A percentile compares a stretch with the other conserved stretches of the same genome.
Conservation (phyloP, 2,797 vertebrate species). For the Rhadinocentrus ornatus region DNA sequence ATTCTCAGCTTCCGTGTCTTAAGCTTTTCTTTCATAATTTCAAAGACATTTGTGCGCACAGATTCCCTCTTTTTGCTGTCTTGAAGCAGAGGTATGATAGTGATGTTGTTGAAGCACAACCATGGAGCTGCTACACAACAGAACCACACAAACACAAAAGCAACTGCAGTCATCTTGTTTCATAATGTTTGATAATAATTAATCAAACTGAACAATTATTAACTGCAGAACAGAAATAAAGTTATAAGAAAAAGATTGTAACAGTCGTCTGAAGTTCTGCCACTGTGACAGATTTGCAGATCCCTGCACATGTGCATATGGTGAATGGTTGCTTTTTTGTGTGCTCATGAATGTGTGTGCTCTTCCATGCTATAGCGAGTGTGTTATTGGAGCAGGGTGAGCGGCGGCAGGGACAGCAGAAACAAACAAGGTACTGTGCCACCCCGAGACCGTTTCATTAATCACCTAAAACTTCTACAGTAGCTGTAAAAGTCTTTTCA, state of each 20-base stretch:
- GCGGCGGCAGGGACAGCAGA: conserved; percentile 40
- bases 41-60: conserved; percentile 33
- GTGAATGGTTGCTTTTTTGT: conserved; percentile 36
- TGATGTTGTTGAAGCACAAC: conserved; percentile 4
- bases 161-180: not conserved
- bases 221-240: not conserved
- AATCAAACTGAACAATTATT: not conserved
- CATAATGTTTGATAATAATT: not conserved
- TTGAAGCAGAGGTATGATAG: conserved; percentile 21
- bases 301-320: conserved; percentile 18
- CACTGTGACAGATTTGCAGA: conserved; percentile 5
- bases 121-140: conserved; percentile 4
- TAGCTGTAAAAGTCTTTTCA: conserved; percentile 16
- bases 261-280: not conserved
- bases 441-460: conserved; percentile 52
- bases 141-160: conserved; percentile 15
- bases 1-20: conserved; percentile 25
- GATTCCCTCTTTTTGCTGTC: conserved; percentile 24
- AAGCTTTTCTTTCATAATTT: conserved; percentile 33
- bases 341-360: conserved; percentile 30
- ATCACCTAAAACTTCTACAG: conserved; percentile 54
- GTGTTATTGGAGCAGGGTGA: conserved; percentile 58
- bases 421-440: conserved; percentile 68
- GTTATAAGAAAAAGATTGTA: not conserved
- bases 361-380: conserved; percentile 31